Evolutionary conservation across 2,797 vertebrate genomes (phyloP).

Genomic region (Crypturellus tataupa): DNA sequence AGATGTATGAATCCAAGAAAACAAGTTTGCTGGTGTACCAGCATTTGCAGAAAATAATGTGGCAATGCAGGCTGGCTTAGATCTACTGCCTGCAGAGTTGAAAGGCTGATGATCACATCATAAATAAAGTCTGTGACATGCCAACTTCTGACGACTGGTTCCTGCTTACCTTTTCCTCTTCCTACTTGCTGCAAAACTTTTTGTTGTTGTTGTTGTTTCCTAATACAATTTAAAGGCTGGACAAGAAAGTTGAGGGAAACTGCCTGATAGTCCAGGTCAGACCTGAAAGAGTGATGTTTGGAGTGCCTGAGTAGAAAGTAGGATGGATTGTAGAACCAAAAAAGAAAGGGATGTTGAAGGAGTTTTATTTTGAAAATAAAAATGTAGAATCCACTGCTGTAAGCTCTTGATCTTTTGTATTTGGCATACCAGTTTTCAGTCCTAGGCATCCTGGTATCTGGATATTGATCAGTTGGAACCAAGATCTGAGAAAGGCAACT

Average conservation of each 20-base stretch:
- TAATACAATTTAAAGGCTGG: background rate
- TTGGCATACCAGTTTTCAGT: background rate
- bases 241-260: background rate
- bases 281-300: background rate
- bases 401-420: background rate
- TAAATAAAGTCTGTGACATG: background rate
- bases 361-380: background rate
- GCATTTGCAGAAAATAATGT: background rate
- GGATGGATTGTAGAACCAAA: background rate
- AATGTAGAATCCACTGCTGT: background rate
- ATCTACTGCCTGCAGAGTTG: background rate
- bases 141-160: background rate
- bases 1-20: background rate
- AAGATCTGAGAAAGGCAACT: background rate
- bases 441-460: background rate
- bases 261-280: background rate
- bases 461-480: background rate
- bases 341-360: background rate
- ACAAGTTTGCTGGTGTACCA: background rate
- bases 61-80: background rate
- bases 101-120: constrained; percentile 37
- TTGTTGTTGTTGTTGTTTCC: background rate
- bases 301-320: background rate
- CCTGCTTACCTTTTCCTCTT: background rate
- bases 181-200: background rate